A percentile compares a stretch with the other conserved stretches of the same genome.
Evolutionary conservation across 2,797 vertebrate species (phyloP).

Genomic region (Eremophila alpestris): DNA sequence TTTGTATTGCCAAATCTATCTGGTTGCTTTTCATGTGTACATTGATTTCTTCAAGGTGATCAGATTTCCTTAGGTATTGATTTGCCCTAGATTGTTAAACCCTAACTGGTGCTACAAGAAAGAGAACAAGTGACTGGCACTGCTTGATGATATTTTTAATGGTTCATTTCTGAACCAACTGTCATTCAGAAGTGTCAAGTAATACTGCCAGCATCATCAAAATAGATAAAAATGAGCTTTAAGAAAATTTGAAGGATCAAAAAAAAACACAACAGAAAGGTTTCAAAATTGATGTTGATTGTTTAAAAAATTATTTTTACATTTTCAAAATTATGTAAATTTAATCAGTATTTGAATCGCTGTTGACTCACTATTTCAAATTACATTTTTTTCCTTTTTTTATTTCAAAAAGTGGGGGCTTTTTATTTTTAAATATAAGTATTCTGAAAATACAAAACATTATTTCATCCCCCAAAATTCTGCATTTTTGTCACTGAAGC

Average conservation of each 20-base stretch:
- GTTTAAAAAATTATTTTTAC: not conserved
- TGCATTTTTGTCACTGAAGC: not conserved
- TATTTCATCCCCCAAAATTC: not conserved
- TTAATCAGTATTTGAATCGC: not conserved
- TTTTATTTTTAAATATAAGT: not conserved
- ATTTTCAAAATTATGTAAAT: not conserved
- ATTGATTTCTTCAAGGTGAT: not conserved
- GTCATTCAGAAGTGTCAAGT: not conserved
- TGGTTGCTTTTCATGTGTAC: not conserved
- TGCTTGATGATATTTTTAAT: not conserved
- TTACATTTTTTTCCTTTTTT: not conserved
- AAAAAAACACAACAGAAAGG: not conserved
- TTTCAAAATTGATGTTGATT: not conserved
- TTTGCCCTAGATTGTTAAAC: conserved; percentile 57
- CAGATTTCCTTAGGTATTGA: conserved; percentile 24
- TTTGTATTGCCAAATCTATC: not conserved
- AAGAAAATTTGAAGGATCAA: not conserved
- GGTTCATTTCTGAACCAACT: not conserved
- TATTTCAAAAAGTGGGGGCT: not conserved
- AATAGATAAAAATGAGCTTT: not conserved
- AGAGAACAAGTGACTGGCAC: not conserved
- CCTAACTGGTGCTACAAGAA: conserved; percentile 14
- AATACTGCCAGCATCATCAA: not conserved
- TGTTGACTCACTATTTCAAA: not conserved
- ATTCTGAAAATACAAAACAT: not conserved